Evolutionary conservation across 2,888 invertebrate genomes (phyloP), one percentile per base, ranked within the genome.

Genomic region (Morpho deidamia): DNA sequence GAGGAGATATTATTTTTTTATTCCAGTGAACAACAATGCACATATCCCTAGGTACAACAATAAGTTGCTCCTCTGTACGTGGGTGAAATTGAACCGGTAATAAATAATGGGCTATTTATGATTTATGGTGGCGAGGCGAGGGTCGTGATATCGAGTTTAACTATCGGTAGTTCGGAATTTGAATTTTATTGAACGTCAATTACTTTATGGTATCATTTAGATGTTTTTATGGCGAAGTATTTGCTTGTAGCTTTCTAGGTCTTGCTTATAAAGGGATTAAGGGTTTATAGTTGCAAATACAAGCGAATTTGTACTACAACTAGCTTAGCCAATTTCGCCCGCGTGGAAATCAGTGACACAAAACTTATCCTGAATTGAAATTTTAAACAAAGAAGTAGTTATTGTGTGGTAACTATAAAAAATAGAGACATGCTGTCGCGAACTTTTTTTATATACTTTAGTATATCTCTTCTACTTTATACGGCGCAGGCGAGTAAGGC

Each of bases 91-190:
- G 84, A 77, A 78, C 80, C 74, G 71, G 81, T 83, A 81, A 86
- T 89, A 87, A 87, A 87, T 86, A 83, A 87, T 85, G 81, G 72
- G 76, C 78, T 80, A 80, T 79, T 79, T 80, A 83, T 83, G 83
- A 86, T 84, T 83, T 82, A 86, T 76, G 71, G 34, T 42, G 53
- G 42, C 54, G 56, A 38, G 33, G 44, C 56, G 53, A 32, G 41
- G 11, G 45, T 51, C 55, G 49, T 52, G 58, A 58, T 58, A 58
- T 58, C 55, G 42, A 40, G 39, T 55, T 53, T 58, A 51, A 56
- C 49, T 52, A 58, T 61, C 56, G 53, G 52, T 52, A 48, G 56
- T 54, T 58, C 49, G 54, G 56, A 55, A 58, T 62, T 61, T 56
- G 53, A 53, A 53, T 56, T 56, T 45, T 56, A 51, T 43, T 46